Evolutionary conservation across 2,888 invertebrate genomes (phyloP).

Genomic region (Agrochola lota): DNA sequence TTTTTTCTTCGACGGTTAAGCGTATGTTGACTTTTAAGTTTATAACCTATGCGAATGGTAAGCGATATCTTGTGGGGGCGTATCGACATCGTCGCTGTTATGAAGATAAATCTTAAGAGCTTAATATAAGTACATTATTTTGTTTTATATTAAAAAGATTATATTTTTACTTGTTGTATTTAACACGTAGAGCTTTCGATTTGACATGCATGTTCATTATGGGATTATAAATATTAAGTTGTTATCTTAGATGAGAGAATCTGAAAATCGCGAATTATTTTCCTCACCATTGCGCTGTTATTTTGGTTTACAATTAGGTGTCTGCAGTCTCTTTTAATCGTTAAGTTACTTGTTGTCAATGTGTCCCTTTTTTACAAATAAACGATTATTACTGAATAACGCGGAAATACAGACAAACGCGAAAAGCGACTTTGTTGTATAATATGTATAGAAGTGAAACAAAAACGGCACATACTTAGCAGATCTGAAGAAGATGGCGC

Average conservation of each 20-base stretch:
- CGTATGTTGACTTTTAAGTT: slow-evolving; percentile 58
- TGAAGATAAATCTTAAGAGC: slow-evolving; percentile 48
- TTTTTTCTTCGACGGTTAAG: slow-evolving; percentile 57
- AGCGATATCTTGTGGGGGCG: slow-evolving; percentile 53
- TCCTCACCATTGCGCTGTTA: background rate
- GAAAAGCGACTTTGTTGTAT: too few species aligned
- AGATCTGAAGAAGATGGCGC: slow-evolving; percentile 99
- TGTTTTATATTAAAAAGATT: slow-evolving; percentile 18
- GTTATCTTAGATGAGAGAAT: background rate
- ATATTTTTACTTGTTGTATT: background rate
- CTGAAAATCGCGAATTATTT: background rate
- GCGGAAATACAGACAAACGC: too few species aligned
- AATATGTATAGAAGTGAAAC: background rate
- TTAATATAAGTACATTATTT: slow-evolving; percentile 27
- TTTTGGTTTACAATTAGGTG: background rate
- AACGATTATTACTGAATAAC: too few species aligned
- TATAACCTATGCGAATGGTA: slow-evolving; percentile 50
- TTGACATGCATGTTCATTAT: background rate
- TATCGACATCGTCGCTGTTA: slow-evolving; percentile 48
- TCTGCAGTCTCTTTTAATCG: background rate
- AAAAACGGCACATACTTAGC: slow-evolving; percentile 92
- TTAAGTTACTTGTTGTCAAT: too few species aligned
- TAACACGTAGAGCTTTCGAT: background rate
- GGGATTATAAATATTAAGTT: background rate
- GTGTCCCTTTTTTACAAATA: too few species aligned